Base-by-base conservation (phyloP, 2,113 vertebrate genomes). In the Poeciliopsis prolifica region DNA sequence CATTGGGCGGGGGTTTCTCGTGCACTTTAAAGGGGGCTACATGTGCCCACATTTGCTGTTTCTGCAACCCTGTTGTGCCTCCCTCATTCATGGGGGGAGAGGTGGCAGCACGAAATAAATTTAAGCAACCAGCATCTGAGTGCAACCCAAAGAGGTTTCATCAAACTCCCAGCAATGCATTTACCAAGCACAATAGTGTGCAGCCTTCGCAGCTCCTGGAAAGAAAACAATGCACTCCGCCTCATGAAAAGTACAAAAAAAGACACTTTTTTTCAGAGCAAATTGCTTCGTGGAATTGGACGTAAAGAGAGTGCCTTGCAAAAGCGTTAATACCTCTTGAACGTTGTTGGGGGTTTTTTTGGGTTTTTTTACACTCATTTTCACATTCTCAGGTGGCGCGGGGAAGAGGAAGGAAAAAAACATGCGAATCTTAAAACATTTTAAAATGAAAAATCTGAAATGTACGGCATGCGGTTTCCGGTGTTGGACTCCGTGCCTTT, bases 21-120 rank as follows among this genome's bases (percentile, higher is more conserved):
- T 78, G 85, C 85, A 87, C 84, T 92, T 94, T 92, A 88, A 92
- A 92, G 92, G 91, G 93, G 91, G 92, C 86, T 79, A 24, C 80
- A 74, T 80, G 73, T 74, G 54, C 73, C 77, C 74, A 75, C 74
- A 79, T 86, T 88, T 77, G 83, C 78, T 87, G 80, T 89, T 87
- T 76, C 77, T 83, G 81, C 83, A 75, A 81, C 77, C 78, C 85
- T 87, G 86, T 90, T 89, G 87, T 86, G 65, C 81, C 79, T 79
- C 79, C 78, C 84, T 88, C 88, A 77, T 86, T 86, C 82, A 65
- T 66, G 83, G 5, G 22, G 51, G 51, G 3, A 37, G 35, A 0
- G 51, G 51, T 10, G 22, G 51, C 83, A 83, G 89, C 84, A 79
- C 86, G 83, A 87, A 89, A 90, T 82, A 81, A 86, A 91, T 86